Conservation (phyloP, 2,797 vertebrate species). For the Acropternis orthonyx region DNA sequence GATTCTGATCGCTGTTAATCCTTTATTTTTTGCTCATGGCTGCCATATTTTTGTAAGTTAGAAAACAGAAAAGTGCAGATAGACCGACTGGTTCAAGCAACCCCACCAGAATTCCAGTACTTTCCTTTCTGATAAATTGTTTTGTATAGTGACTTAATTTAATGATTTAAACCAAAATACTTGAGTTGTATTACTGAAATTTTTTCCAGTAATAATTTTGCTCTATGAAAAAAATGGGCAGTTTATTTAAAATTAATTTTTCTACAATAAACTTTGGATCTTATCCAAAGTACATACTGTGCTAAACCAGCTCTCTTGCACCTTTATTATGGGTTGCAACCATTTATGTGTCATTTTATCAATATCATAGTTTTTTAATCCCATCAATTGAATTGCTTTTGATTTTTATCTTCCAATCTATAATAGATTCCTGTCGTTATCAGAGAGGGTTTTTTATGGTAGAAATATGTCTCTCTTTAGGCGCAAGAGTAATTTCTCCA, state of each 20-base stretch:
- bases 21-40: not conserved
- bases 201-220: constrained; percentile 23
- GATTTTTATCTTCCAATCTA: constrained; percentile 42
- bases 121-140: not conserved
- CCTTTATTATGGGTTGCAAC: not conserved
- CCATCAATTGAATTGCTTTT: constrained; percentile 18
- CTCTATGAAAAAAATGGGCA: constrained; percentile 14
- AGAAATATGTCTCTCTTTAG: constrained; percentile 8
- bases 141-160: constrained; percentile 29
- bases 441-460: not conserved
- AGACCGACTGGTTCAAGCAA: not conserved
- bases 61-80: not conserved
- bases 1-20: not conserved
- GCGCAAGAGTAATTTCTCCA: not conserved
- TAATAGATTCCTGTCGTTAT: constrained; percentile 44
- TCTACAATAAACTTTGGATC: not conserved
- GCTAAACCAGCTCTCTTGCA: constrained; percentile 6
- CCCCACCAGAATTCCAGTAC: not conserved
- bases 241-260: constrained; percentile 49
- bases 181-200: not conserved
- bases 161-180: constrained; percentile 1
- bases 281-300: constrained; percentile 31
- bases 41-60: not conserved
- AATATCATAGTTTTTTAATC: constrained; percentile 27
- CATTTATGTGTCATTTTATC: constrained; percentile 46